Conservation (phyloP, 2,888 invertebrate species). For the Tanytarsus gracilentus region DNA sequence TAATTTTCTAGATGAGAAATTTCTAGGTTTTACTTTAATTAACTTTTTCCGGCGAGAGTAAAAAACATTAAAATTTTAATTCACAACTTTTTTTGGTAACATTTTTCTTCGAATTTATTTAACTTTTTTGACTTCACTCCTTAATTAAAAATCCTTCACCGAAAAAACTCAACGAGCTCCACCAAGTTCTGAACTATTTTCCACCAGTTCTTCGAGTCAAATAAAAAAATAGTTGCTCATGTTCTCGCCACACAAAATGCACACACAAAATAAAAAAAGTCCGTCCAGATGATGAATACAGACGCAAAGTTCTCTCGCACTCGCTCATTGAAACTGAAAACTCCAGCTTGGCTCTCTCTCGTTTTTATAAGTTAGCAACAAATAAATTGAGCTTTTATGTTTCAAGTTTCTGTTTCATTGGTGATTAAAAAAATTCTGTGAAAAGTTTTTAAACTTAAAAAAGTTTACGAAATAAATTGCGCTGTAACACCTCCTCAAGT, state of each 20-base stretch:
- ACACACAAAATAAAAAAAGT: conserved; percentile 10
- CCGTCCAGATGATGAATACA: conserved; percentile 3
- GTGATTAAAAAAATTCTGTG: too few species aligned
- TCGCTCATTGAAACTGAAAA: conserved; percentile 22
- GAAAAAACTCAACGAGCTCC: neutral
- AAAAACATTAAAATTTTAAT: neutral
- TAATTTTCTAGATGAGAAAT: neutral
- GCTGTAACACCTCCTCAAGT: too few species aligned
- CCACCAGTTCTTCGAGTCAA: conserved; percentile 24
- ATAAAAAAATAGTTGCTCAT: conserved; percentile 24
- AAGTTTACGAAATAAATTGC: too few species aligned
- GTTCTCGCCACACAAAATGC: conserved; percentile 21
- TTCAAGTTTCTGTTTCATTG: too few species aligned
- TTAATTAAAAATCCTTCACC: too few species aligned
- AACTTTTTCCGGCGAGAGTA: neutral
- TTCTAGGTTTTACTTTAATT: neutral
- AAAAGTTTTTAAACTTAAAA: too few species aligned
- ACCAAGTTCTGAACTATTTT: conserved; percentile 21
- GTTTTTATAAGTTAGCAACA: neutral
- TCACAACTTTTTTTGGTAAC: neutral
- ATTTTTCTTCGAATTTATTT: neutral
- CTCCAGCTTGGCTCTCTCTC: conserved; percentile 3
- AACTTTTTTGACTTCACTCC: too few species aligned
- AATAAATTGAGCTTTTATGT: too few species aligned
- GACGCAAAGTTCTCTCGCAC: neutral